Evolutionary conservation across 2,888 invertebrate species (phyloP).

Genomic region (Melanostoma scalare): DNA sequence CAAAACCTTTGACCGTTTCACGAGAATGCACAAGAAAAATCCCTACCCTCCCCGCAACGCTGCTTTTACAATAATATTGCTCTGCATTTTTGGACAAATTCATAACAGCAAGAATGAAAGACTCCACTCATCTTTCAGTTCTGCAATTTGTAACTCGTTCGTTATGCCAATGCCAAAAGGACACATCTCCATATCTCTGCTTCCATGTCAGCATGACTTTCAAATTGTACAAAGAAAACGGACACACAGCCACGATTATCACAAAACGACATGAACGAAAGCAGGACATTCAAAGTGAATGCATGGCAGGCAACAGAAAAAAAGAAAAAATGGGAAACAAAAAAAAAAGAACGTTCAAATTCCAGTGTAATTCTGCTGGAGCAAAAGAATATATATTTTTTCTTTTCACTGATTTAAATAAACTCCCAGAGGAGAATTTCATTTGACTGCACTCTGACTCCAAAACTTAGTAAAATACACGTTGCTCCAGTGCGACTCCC

Average conservation of each 20-base stretch:
- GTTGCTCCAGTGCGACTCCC: slow-evolving; percentile 1
- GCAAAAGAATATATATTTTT: slow-evolving; percentile 59
- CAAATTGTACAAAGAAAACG: slow-evolving; percentile 24
- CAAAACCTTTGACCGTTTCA: too few species aligned
- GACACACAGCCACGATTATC: slow-evolving; percentile 18
- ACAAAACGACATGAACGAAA: slow-evolving; percentile 23
- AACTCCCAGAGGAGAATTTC: slow-evolving; percentile 64
- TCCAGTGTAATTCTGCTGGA: slow-evolving; percentile 64
- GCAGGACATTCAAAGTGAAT: slow-evolving; percentile 40
- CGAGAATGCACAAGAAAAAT: too few species aligned
- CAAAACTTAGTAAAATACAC: slow-evolving; percentile 7
- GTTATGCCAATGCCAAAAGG: slow-evolving; percentile 55
- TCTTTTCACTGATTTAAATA: slow-evolving; percentile 70
- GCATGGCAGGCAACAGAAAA: background rate
- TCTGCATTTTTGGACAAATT: slow-evolving; percentile 27
- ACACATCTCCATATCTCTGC: slow-evolving; percentile 52
- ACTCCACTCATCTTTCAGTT: slow-evolving; percentile 63
- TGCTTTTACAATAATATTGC: too few species aligned
- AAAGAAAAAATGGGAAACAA: background rate
- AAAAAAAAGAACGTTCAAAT: slow-evolving; percentile 33
- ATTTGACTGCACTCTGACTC: slow-evolving; percentile 63
- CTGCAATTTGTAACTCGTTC: slow-evolving; percentile 72
- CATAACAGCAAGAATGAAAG: slow-evolving; percentile 58
- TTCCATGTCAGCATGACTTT: slow-evolving; percentile 48
- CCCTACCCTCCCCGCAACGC: too few species aligned